Conservation (phyloP, 2,888 invertebrate genomes). For the Exephanes ischioxanthus region DNA sequence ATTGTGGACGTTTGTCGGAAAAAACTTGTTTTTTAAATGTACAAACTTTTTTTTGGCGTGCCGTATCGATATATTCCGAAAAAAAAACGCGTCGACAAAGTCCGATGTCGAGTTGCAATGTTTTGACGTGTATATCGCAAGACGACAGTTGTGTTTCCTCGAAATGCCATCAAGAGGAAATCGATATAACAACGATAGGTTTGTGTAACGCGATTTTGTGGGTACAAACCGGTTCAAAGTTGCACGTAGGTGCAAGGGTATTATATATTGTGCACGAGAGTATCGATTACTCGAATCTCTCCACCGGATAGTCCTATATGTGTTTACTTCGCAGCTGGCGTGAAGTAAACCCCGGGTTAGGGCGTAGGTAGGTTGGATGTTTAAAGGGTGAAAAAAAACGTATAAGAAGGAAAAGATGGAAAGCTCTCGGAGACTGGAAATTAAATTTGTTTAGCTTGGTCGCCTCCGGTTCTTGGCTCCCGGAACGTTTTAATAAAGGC, state of each 20-base stretch:
- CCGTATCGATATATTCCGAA: background rate
- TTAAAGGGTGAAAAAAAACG: slow-evolving; percentile 9
- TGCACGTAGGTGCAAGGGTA: background rate
- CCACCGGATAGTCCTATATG: background rate
- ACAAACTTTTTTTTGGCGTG: too few relatives aligned
- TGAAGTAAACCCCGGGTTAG: background rate
- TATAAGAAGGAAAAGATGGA: background rate
- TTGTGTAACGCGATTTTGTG: background rate
- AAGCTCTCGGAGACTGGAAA: slow-evolving; percentile 13
- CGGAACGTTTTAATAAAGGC: slow-evolving; percentile 44
- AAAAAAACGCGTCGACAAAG: background rate
- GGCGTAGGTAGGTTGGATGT: background rate
- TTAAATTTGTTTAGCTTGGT: slow-evolving; percentile 38
- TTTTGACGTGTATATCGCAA: background rate
- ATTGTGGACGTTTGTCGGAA: too few relatives aligned
- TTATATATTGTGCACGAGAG: slow-evolving; percentile 7
- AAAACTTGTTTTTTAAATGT: too few relatives aligned
- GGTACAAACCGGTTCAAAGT: slow-evolving; percentile 6
- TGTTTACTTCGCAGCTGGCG: slow-evolving; percentile 5
- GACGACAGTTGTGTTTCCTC: background rate
- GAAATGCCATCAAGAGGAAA: slow-evolving; percentile 18
- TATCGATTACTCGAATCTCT: slow-evolving; percentile 29
- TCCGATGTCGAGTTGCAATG: background rate
- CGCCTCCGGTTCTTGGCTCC: slow-evolving; percentile 3
- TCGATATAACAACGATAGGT: background rate